A percentile compares a stretch with the other conserved stretches of the same genome.
These are phyloP conservation scores for Tinea trinotella DNA, from an alignment of 2,888 invertebrate genomes.

Conservation along the genomic window DNA sequence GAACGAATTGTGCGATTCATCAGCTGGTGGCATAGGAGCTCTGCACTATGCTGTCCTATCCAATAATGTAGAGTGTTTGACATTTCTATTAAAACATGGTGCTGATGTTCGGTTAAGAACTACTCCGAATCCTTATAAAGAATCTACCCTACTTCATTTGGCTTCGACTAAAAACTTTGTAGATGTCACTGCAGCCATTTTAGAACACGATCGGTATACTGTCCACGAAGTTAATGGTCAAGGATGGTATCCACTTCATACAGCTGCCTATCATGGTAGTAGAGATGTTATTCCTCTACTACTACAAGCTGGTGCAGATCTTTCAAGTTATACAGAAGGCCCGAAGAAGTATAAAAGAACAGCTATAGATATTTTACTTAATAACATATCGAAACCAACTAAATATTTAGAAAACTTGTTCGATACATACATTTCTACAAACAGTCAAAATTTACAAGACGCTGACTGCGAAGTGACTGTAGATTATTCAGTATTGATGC, in stretches of 20 bases:
- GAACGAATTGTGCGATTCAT: conserved; percentile 44
- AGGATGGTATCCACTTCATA: conserved; percentile 54
- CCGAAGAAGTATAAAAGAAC: conserved; percentile 52
- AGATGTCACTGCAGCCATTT: conserved; percentile 46
- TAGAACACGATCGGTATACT: conserved; percentile 49
- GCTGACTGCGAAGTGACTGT: conserved; percentile 58
- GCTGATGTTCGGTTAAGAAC: conserved; percentile 58
- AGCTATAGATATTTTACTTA: conserved; percentile 66
- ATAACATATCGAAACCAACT: conserved; percentile 65
- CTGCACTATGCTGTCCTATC: conserved; percentile 70
- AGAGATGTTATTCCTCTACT: conserved; percentile 66
- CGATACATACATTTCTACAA: conserved; percentile 62
- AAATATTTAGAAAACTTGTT: conserved; percentile 67
- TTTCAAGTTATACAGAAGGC: conserved; percentile 51
- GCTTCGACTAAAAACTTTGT: conserved; percentile 53
- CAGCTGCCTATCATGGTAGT: conserved; percentile 70
- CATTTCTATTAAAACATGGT: conserved; percentile 51
- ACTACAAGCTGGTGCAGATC: conserved; percentile 57
- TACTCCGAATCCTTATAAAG: conserved; percentile 47
- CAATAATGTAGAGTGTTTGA: conserved; percentile 59
- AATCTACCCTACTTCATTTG: conserved; percentile 60
- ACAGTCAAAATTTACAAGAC: conserved; percentile 51
- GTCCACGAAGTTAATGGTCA: conserved; percentile 54
- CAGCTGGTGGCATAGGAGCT: conserved; percentile 58
- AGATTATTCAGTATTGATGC: conserved; percentile 64